Evolutionary conservation across 2,113 vertebrate genomes (phyloP).

Genomic region (Gasterosteus aculeatus): DNA sequence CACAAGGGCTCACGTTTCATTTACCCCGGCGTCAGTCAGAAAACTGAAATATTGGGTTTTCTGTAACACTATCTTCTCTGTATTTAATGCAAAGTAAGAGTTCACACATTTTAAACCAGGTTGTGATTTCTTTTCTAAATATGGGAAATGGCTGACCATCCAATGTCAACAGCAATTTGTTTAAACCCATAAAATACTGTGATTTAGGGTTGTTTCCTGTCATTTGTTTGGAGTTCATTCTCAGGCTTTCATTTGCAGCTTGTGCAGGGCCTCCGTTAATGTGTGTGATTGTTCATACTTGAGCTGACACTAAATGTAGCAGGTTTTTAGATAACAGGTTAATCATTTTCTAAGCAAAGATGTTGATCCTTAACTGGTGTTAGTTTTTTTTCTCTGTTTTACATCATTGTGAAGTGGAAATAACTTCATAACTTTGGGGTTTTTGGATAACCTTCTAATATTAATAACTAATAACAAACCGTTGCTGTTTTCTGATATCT

Average conservation of each 20-base stretch:
- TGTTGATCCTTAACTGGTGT: neutral
- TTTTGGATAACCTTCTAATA: neutral
- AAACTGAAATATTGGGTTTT: neutral
- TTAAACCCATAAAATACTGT: conserved; percentile 27
- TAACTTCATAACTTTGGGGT: neutral
- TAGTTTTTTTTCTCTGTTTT: neutral
- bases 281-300: neutral
- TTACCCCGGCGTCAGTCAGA: neutral
- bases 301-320: neutral
- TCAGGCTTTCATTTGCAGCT: conserved; percentile 40
- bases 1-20: neutral
- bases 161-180: conserved; percentile 63
- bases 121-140: conserved; percentile 31
- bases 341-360: neutral
- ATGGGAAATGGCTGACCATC: conserved; percentile 36
- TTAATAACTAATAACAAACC: neutral
- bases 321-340: neutral
- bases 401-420: neutral
- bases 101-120: neutral
- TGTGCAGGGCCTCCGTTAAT: neutral
- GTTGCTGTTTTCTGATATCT: neutral
- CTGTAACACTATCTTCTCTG: neutral
- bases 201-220: conserved; percentile 58
- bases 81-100: neutral
- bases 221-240: conserved; percentile 42